Evolutionary conservation across 2,888 invertebrate genomes (phyloP).

Genomic region (Caenorhabditis parvicauda): DNA sequence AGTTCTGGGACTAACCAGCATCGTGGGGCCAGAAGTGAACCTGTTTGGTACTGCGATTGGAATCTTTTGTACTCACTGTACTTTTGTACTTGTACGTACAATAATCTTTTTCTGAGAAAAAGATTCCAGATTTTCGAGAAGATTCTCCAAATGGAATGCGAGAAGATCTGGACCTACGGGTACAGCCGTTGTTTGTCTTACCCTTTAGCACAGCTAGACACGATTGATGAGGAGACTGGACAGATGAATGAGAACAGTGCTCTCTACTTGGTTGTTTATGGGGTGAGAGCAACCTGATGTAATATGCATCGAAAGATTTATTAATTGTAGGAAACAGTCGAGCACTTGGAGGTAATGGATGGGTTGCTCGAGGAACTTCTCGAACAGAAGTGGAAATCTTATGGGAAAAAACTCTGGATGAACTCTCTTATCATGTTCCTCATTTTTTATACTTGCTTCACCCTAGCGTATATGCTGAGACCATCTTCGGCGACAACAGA

Average conservation of each 20-base stretch:
- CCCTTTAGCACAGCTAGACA: slow-evolving; percentile 88
- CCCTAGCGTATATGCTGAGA: slow-evolving; percentile 83
- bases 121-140: slow-evolving; percentile 81
- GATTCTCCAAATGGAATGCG: slow-evolving; percentile 89
- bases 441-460: slow-evolving; percentile 83
- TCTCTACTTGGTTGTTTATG: slow-evolving; percentile 90
- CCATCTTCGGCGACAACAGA: slow-evolving; percentile 65
- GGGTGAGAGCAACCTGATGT: slow-evolving; percentile 69
- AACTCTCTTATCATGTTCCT: slow-evolving; percentile 81
- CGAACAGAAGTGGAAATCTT: slow-evolving; percentile 95
- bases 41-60: too few species aligned
- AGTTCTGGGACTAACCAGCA: too few species aligned
- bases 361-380: slow-evolving; percentile 88
- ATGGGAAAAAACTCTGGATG: slow-evolving; percentile 69
- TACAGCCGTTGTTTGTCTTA: slow-evolving; percentile 67
- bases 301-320: not conserved
- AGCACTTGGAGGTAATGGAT: slow-evolving; percentile 90
- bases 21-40: too few species aligned
- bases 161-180: slow-evolving; percentile 95
- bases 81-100: not conserved
- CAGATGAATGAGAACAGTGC: slow-evolving; percentile 93
- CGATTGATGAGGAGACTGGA: slow-evolving; percentile 85
- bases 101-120: not conserved
- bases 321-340: slow-evolving; percentile 78
- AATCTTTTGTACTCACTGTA: too few species aligned